Conservation (phyloP, 1,140 invertebrate species). For the Thaumatotibia leucotreta region DNA sequence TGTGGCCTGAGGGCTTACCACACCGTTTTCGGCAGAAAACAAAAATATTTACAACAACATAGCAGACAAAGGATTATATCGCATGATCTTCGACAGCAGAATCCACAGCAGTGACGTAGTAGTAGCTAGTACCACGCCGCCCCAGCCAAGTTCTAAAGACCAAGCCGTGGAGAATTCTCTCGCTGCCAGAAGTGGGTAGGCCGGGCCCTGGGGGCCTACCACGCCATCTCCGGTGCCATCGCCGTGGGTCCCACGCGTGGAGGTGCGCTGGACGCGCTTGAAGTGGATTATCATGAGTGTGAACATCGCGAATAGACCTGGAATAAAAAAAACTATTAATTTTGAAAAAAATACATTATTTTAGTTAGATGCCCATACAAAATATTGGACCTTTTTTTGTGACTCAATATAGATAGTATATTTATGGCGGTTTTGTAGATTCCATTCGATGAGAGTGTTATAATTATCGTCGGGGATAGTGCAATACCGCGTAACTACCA, state of each 20-base stretch:
- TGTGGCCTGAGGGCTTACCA: constrained; percentile 79
- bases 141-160: constrained; percentile 90
- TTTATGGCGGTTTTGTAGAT: too few relatives aligned
- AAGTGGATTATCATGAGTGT: constrained; percentile 93
- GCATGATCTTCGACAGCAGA: constrained; percentile 91
- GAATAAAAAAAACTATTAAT: constrained; percentile 52
- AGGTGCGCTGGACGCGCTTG: constrained; percentile 83
- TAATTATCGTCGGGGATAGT: too few relatives aligned
- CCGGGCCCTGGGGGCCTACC: constrained; percentile 74
- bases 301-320: constrained; percentile 92
- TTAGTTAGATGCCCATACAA: too few relatives aligned
- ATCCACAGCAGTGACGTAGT: constrained; percentile 90
- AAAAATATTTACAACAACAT: constrained; percentile 80
- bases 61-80: constrained; percentile 88
- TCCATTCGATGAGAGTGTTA: too few relatives aligned
- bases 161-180: constrained; percentile 87
- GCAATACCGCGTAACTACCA: too few relatives aligned
- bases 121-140: constrained; percentile 86
- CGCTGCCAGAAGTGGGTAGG: constrained; percentile 75
- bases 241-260: constrained; percentile 74
- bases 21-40: constrained; percentile 78
- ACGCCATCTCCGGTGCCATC: constrained; percentile 84
- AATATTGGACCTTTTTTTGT: too few relatives aligned
- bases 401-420: too few relatives aligned
- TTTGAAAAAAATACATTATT: too few relatives aligned